A percentile compares a stretch with the other conserved stretches of the same genome.
These are phyloP conservation scores for Theretra japonica DNA, from an alignment of 2,888 invertebrate species.

Conservation along the genomic window DNA sequence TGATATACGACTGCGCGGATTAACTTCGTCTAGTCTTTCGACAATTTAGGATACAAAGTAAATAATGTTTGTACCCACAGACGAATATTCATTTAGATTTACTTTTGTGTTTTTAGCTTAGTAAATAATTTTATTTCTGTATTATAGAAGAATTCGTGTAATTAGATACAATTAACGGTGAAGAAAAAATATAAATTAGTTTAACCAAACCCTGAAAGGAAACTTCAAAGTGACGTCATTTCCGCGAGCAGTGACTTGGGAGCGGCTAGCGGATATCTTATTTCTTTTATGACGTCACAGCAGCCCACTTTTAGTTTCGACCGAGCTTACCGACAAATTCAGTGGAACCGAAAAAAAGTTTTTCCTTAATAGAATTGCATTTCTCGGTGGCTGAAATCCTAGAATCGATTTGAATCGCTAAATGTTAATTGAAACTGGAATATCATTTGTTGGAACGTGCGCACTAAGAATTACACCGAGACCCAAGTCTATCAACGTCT, in stretches of 20 bases:
- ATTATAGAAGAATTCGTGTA: too few relatives aligned
- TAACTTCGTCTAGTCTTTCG: constrained; percentile 1
- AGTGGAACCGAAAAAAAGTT: neutral
- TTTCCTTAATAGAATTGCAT: neutral
- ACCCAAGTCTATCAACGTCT: neutral
- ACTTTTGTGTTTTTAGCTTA: neutral
- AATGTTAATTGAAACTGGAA: neutral
- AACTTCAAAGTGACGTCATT: neutral
- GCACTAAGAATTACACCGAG: neutral
- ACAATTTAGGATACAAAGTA: neutral
- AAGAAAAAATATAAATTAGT: neutral
- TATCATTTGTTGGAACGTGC: constrained; percentile 12
- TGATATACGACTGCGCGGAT: constrained; percentile 4
- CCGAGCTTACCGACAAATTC: neutral
- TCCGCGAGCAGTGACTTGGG: neutral
- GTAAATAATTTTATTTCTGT: too few relatives aligned
- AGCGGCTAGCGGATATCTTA: neutral
- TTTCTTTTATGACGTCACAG: neutral
- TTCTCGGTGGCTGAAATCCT: neutral
- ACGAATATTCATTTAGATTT: neutral
- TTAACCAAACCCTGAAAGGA: neutral
- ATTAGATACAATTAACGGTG: neutral
- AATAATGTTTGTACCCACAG: neutral
- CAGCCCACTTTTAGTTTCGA: neutral
- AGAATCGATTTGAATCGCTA: neutral